Percentiles rank a stretch among this genome's conserved stretches.
phyloP scores from a whole-genome alignment of 2,113 vertebrate species.

The Gasterosteus aculeatus region DNA sequence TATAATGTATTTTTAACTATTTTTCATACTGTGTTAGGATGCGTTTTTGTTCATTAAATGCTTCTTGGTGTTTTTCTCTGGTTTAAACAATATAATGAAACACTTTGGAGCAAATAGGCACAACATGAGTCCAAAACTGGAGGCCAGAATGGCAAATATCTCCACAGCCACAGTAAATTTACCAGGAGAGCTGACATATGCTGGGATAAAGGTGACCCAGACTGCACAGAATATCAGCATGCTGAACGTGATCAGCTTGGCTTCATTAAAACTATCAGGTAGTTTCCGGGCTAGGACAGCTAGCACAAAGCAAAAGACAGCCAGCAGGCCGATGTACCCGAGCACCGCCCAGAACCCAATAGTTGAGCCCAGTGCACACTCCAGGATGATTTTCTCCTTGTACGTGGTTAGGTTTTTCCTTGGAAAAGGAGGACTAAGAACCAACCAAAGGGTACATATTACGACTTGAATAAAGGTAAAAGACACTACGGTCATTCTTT shows the following conservation, averaged over 20 bases:
- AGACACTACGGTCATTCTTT: constrained; percentile 71
- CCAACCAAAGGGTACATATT: constrained; percentile 75
- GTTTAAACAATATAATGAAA: constrained; percentile 18
- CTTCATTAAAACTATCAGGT: constrained; percentile 40
- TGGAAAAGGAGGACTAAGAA: constrained; percentile 72
- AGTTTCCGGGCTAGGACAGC: constrained; percentile 37
- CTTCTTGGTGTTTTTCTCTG: constrained; percentile 30
- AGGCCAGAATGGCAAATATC: constrained; percentile 30
- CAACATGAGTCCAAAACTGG: constrained; percentile 22
- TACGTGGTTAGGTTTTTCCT: constrained; percentile 67
- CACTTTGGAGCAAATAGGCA: constrained; percentile 32
- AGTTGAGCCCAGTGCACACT: constrained; percentile 73
- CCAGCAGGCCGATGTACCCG: constrained; percentile 73
- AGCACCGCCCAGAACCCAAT: constrained; percentile 76
- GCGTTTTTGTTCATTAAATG: constrained; percentile 13
- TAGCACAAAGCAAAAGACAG: constrained; percentile 49
- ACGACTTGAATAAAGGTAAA: constrained; percentile 70
- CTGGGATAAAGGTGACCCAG: constrained; percentile 25
- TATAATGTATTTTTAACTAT: background rate
- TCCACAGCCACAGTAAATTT: constrained; percentile 31
- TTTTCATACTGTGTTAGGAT: background rate
- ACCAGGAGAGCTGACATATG: constrained; percentile 32
- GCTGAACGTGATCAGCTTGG: constrained; percentile 22
- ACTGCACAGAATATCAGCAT: constrained; percentile 36
- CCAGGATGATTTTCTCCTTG: constrained; percentile 75